Evolutionary conservation across 2,797 vertebrate species (phyloP).

Genomic region (Sebastiscus tertius): DNA sequence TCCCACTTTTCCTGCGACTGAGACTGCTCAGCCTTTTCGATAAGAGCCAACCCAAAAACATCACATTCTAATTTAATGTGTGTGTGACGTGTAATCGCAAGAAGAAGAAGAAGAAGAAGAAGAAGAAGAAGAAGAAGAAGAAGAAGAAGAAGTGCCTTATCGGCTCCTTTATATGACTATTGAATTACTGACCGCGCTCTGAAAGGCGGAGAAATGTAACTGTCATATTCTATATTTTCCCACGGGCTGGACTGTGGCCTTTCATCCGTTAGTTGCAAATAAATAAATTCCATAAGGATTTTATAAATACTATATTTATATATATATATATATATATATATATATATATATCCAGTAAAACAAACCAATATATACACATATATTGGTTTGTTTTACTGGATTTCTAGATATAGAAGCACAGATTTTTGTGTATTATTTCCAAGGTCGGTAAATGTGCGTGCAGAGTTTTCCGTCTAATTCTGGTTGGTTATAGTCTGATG

Average conservation of each 20-base stretch:
- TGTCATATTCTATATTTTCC: not conserved
- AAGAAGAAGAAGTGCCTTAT: not conserved
- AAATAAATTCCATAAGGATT: not conserved
- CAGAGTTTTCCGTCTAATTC: not conserved
- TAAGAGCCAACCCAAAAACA: not conserved
- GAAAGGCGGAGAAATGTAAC: not conserved
- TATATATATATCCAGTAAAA: too few species aligned
- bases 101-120: too few species aligned
- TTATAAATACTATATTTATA: too few species aligned
- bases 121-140: too few species aligned
- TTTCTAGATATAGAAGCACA: not conserved
- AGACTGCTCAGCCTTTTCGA: not conserved
- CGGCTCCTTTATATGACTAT: not conserved
- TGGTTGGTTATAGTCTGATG: not conserved
- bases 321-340: too few species aligned
- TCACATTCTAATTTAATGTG: not conserved
- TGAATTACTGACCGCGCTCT: not conserved
- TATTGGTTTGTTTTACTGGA: not conserved
- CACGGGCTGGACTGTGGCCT: not conserved
- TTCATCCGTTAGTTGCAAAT: not conserved
- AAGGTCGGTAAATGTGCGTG: not conserved
- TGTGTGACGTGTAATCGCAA: not conserved
- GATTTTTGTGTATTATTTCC: not conserved
- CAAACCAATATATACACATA: too few species aligned
- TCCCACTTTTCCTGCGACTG: conserved; percentile 1